Conservation (phyloP, 2,113 vertebrate genomes). For the Mus musculus region GRCm39 chr4:47596501-47597000, state of each 20-base stretch:
- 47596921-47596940: background rate
- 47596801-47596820: background rate
- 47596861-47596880: background rate
- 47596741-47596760: background rate
- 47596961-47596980: background rate
- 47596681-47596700: background rate
- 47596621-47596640: background rate
- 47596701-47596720: background rate
- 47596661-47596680: background rate
- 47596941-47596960: background rate
- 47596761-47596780: background rate
- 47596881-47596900: background rate
- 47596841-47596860: background rate
- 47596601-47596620: background rate
- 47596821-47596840: background rate
- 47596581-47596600: background rate
- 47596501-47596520: background rate
- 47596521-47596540: background rate
- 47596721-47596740: background rate
- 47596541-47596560: background rate
- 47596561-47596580: background rate
- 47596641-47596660: background rate
- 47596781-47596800: background rate
- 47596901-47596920: background rate
- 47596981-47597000: background rate